Base-by-base conservation (phyloP, 2,797 vertebrate species). In the Enteromius viviparus region DNA sequence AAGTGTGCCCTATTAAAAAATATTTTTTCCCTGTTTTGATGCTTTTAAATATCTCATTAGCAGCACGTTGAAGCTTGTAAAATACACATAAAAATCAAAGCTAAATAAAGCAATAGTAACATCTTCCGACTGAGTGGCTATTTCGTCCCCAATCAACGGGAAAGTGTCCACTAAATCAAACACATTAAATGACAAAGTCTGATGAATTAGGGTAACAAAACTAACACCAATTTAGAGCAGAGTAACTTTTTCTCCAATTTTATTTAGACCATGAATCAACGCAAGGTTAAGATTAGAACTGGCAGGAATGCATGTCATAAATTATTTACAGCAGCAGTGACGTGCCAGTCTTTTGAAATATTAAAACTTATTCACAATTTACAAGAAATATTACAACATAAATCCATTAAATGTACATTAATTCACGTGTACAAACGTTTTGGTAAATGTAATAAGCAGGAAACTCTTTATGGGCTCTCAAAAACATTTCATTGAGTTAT, bases 281-380 rank as follows among this genome's bases (percentile, higher is more conserved):
- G 91, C 89, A 90, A 92, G 91, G 88, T 92, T 86, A 89, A 86
- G 88, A 88, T 91, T 87, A 83, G 89, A 94, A 87, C 89, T 91
- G 92, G 91, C 92, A 93, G 91, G 92, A 95, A 94, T 90, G 88
- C 87, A 93, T 92, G 94, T 93, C 93, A 94, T 94, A 94, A 97
- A 95, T 95, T 96, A 96, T 97, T 79, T 97, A 96, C 86, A 91
- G 91, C 91, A 91, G 88, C 94, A 95, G 90, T 94, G 93, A 89
- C 90, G 92, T 94, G 88, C 88, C 91, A 92, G 91, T 65, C 88
- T 91, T 94, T 94, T 93, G 93, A 93, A 94, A 95, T 94, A 90
- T 90, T 89, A 94, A 93, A 96, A 95, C 90, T 94, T 95, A 95
- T 94, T 96, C 95, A 97, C 96, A 96, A 95, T 97, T 95, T 97